Conservation (phyloP, 2,888 invertebrate species). For the Brachypalpus laphriformis region DNA sequence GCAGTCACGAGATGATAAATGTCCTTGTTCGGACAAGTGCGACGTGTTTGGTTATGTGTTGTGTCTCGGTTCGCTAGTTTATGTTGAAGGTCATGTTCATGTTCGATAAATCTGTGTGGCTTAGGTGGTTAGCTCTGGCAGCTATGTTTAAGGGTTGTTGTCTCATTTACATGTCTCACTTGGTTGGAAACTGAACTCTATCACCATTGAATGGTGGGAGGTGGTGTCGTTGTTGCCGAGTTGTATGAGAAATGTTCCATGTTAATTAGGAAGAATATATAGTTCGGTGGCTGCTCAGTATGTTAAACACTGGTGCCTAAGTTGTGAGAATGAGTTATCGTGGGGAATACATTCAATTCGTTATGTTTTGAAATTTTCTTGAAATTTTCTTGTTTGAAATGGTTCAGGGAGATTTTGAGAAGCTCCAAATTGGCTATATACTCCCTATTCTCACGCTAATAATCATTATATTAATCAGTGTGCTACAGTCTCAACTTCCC, state of each 20-base stretch:
- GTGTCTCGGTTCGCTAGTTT: conserved; percentile 35
- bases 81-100: conserved; percentile 67
- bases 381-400: no score
- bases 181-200: conserved; percentile 41
- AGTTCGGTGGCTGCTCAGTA: background rate
- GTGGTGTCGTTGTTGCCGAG: background rate
- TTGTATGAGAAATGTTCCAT: background rate
- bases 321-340: background rate
- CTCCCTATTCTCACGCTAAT: no score
- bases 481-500: no score
- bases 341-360: no score
- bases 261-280: conserved; percentile 9
- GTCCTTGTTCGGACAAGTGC: conserved; percentile 53
- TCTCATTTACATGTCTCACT: conserved; percentile 55
- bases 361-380: no score
- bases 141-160: conserved; percentile 8
- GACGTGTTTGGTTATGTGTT: conserved; percentile 40
- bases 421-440: no score
- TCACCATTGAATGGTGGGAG: conserved; percentile 1
- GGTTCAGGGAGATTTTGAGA: no score
- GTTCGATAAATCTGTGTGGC: conserved; percentile 60
- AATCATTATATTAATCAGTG: no score
- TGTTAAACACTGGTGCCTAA: background rate
- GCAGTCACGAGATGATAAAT: conserved; percentile 60
- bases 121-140: conserved; percentile 23